Percentiles rank a stretch among this genome's conserved stretches.
phyloP scores from a whole-genome alignment of 1,140 invertebrate genomes.

The Agrilus planipennis region DNA sequence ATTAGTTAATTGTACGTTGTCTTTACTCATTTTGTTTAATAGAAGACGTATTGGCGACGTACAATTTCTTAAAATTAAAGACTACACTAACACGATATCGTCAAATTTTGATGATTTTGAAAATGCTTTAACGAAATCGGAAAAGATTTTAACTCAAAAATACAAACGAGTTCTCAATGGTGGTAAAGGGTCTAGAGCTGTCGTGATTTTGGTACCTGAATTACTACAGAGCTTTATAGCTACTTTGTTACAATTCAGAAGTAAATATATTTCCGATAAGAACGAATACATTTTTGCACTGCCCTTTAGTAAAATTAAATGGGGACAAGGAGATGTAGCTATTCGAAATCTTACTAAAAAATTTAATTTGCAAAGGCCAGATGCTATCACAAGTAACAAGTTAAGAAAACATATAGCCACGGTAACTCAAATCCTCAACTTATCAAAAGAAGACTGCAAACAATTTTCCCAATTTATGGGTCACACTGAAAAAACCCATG shows the following conservation, averaged over 20 bases:
- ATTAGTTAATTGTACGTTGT: constrained; percentile 3
- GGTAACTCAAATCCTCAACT: constrained; percentile 1
- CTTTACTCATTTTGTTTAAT: constrained; percentile 4
- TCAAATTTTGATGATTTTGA: constrained; percentile 1
- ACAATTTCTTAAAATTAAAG: constrained; percentile 16
- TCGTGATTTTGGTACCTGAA: constrained; percentile 5
- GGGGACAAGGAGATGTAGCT: constrained; percentile 5
- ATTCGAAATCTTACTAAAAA: background rate
- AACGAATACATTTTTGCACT: constrained; percentile 4
- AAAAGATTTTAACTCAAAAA: constrained; percentile 5
- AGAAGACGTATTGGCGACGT: constrained; percentile 5
- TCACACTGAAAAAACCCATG: constrained; percentile 2
- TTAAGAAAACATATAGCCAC: constrained; percentile 5
- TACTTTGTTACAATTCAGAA: constrained; percentile 1
- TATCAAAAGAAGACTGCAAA: background rate
- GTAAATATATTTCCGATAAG: constrained; percentile 1
- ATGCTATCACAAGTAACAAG: constrained; percentile 3
- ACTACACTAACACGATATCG: background rate
- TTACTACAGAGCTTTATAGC: constrained; percentile 1
- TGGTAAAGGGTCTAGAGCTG: constrained; percentile 3
- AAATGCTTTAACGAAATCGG: constrained; percentile 1
- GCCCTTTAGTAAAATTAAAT: constrained; percentile 5
- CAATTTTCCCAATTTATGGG: constrained; percentile 4
- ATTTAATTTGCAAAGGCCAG: background rate
- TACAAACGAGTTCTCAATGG: constrained; percentile 6